A percentile compares a stretch with the other conserved stretches of the same genome.
These are phyloP conservation scores for Acrobasis consociella DNA, from an alignment of 2,888 invertebrate genomes.

Conservation along the genomic window DNA sequence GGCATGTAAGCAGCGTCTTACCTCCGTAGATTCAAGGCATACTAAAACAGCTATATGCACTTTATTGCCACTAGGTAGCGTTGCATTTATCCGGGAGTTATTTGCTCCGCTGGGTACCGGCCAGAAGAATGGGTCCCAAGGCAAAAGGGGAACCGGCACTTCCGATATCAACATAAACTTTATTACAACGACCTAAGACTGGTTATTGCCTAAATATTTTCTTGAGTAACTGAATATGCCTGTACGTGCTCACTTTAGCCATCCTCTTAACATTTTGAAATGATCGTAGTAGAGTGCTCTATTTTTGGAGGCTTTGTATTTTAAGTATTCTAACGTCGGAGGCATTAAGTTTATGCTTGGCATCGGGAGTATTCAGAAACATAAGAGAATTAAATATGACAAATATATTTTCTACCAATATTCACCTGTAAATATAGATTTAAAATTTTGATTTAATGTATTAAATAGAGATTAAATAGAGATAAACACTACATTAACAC, in stretches of 20 bases:
- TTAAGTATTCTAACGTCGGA: constrained; percentile 5
- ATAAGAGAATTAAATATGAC: too few species aligned
- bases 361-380: neutral
- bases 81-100: constrained; percentile 58
- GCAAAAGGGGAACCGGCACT: constrained; percentile 43
- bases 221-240: constrained; percentile 22
- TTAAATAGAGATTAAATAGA: too few species aligned
- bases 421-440: too few species aligned
- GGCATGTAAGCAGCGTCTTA: neutral
- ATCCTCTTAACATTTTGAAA: constrained; percentile 29
- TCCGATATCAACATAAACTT: constrained; percentile 18
- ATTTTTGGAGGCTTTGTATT: constrained; percentile 14
- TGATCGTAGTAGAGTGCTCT: constrained; percentile 20
- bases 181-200: constrained; percentile 18
- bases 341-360: neutral
- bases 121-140: constrained; percentile 62
- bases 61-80: constrained; percentile 53
- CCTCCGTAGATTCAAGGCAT: constrained; percentile 8
- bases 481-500: too few species aligned
- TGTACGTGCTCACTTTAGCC: constrained; percentile 25
- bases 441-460: too few species aligned
- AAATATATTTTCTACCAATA: too few species aligned
- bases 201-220: constrained; percentile 21
- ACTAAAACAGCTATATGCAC: constrained; percentile 47
- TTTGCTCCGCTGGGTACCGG: constrained; percentile 52